Conservation (phyloP, 2,888 invertebrate genomes). For the Drosophila sordidapex region DNA sequence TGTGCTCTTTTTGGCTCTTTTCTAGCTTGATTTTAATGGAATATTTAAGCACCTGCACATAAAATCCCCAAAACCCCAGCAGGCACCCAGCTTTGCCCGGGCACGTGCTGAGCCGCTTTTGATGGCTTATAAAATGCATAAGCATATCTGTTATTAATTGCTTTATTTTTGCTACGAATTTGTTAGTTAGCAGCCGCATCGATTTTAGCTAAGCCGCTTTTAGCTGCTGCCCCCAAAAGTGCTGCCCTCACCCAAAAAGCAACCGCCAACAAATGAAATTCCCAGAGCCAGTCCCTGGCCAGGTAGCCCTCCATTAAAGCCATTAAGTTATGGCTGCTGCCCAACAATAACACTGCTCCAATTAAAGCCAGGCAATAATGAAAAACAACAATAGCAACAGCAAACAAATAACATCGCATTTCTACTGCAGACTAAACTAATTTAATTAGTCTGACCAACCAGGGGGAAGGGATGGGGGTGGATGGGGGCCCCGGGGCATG, state of each 20-base stretch:
- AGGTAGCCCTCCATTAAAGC: slow-evolving; percentile 39
- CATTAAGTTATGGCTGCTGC: slow-evolving; percentile 43
- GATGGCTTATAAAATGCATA: slow-evolving; percentile 61
- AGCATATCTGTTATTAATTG: slow-evolving; percentile 70
- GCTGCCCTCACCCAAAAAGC: not conserved
- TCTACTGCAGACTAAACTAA: slow-evolving; percentile 62
- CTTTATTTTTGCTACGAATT: slow-evolving; percentile 53
- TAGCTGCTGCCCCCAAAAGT: slow-evolving; percentile 11
- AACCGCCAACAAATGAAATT: slow-evolving; percentile 18
- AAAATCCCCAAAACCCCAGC: slow-evolving; percentile 21
- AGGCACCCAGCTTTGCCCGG: slow-evolving; percentile 5
- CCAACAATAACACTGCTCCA: slow-evolving; percentile 37
- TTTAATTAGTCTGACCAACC: slow-evolving; percentile 65
- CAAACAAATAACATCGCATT: slow-evolving; percentile 47
- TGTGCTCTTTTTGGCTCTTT: slow-evolving; percentile 21
- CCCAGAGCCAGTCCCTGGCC: not conserved
- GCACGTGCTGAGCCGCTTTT: slow-evolving; percentile 49
- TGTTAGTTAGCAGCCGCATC: slow-evolving; percentile 35
- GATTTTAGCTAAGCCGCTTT: slow-evolving; percentile 52
- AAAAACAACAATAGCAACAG: slow-evolving; percentile 20
- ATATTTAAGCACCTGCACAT: slow-evolving; percentile 62
- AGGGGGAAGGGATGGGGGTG: not conserved
- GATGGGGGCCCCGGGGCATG: not conserved
- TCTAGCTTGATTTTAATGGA: slow-evolving; percentile 62
- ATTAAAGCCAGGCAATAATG: slow-evolving; percentile 52